Base-by-base conservation (phyloP, 2,888 invertebrate species). In the Phengaris alcon region DNA sequence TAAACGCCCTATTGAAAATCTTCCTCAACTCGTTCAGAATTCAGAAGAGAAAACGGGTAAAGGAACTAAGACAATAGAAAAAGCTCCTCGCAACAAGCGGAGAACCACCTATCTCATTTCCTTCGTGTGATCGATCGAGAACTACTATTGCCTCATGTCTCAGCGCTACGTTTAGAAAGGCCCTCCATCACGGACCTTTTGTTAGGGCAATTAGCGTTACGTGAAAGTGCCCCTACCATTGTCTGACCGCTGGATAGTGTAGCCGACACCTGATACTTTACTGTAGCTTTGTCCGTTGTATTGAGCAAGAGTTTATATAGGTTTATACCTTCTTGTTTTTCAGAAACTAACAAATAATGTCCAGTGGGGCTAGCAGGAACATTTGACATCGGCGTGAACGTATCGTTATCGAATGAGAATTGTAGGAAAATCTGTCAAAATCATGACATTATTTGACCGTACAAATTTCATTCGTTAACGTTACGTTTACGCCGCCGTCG, bases 141-240 rank as follows among this genome's bases (percentile, higher is more conserved):
- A 6, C 12, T 22, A 22, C 8, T 54, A 22, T 22, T 22, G 22
- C 22, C 22, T 22, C 22, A 22, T 0, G 9, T 12, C 9, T 73
- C 12, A 22, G 59, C 75, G 77, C 76, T 77, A 79, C 77, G 83
- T 86, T 86, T 86, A 87, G 89, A 90, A 90, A 91, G 88, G 84
- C 85, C 82, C 83, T 83, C 83, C 82, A 80, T 80, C 81, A 82
- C 84, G 85, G 84, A 83, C 84, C 85, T 83, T 84, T 87, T 89
- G 88, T 91, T 90, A 88, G 86, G 82, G 82, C 85, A 86, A 89
- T 91, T 90, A 92, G 85, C 84, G 80, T 84, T 82, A 81, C 85
- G 85, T 86, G 86, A 87, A 89, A 88, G 85, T 86, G 87, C 85
- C 80, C 55, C 35, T 73, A 48, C 51, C 22, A 64, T 54, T 74